A percentile compares a stretch with the other conserved stretches of the same genome.
Conservation (phyloP, 2,113 vertebrate species). For the Ondatra zibethicus region DNA sequence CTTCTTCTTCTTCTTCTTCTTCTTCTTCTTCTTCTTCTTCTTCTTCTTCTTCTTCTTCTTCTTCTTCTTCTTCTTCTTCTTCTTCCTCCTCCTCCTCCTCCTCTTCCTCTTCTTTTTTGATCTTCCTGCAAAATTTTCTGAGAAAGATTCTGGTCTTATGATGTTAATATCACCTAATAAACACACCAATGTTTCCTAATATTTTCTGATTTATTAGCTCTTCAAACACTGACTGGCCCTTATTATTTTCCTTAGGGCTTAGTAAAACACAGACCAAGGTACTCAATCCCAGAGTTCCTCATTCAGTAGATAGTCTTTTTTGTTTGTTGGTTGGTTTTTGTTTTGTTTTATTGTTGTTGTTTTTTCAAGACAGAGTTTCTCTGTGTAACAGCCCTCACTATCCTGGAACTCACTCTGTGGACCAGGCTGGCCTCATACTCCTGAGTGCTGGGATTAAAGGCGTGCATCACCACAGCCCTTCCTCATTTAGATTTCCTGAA, state of each 20-base stretch:
- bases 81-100: not conserved
- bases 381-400: no score
- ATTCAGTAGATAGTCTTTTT: not conserved
- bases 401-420: not conserved
- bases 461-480: no score
- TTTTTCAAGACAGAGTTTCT: not conserved
- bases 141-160: not conserved
- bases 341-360: no score
- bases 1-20: no score
- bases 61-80: no score
- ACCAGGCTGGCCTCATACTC: not conserved
- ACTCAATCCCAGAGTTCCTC: not conserved
- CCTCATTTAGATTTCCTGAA: not conserved
- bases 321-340: no score
- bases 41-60: no score
- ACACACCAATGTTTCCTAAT: not conserved
- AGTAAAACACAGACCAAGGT: not conserved
- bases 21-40: no score
- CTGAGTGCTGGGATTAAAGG: no score
- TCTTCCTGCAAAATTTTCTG: not conserved
- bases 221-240: not conserved
- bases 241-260: not conserved
- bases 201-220: not conserved
- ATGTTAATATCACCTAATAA: not conserved
- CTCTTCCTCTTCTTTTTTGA: not conserved